phyloP scores from a whole-genome alignment of 2,113 vertebrate genomes.

The Passer montanus region DNA sequence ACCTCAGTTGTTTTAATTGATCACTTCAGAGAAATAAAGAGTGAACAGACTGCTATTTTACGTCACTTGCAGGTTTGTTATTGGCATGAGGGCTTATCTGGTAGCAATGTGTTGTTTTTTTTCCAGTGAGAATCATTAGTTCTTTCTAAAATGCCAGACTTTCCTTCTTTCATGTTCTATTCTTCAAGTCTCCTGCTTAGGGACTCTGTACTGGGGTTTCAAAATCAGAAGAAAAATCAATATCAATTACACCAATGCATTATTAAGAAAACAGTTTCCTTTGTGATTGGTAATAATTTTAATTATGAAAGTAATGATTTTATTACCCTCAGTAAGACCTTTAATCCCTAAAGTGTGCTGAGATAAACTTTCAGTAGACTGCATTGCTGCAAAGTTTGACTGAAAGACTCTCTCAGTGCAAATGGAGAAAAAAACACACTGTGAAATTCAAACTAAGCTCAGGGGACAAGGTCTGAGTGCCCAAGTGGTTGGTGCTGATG shows the following conservation, averaged over 20 bases:
- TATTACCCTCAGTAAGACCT: slow-evolving; percentile 3
- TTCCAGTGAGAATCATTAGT: neutral
- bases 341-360: slow-evolving; percentile 8
- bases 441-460: neutral
- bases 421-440: neutral
- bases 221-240: slow-evolving; percentile 28
- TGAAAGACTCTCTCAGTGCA: neutral
- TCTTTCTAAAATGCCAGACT: neutral
- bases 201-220: neutral
- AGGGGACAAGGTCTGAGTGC: neutral
- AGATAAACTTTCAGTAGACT: slow-evolving; percentile 1
- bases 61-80: neutral
- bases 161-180: neutral
- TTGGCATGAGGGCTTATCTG: neutral
- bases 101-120: neutral
- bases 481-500: neutral
- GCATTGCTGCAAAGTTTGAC: neutral
- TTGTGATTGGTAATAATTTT: slow-evolving; percentile 58
- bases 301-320: slow-evolving; percentile 53
- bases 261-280: slow-evolving; percentile 40
- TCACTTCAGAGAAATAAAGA: slow-evolving; percentile 24
- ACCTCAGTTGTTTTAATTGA: slow-evolving; percentile 17
- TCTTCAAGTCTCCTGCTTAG: neutral
- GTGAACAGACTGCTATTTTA: slow-evolving; percentile 1
- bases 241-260: slow-evolving; percentile 31